These are phyloP conservation scores for Aphelocoma coerulescens DNA, from an alignment of 2,113 vertebrate species.

Conservation along the genomic window DNA sequence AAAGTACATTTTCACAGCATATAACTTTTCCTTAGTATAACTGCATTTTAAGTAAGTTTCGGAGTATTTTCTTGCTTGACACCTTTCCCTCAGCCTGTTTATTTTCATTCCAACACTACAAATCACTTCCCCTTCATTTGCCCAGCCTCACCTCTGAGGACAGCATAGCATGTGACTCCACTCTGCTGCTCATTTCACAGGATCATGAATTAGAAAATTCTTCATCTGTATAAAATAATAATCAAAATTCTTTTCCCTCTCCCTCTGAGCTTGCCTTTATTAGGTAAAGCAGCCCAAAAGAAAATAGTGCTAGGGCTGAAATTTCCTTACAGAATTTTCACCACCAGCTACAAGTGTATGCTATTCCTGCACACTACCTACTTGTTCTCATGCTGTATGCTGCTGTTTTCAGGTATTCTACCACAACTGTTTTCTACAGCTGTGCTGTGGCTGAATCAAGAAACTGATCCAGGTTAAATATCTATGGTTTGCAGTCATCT, in stretches of 20 bases:
- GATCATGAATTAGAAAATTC: neutral
- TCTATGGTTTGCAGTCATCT: neutral
- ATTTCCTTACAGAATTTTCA: neutral
- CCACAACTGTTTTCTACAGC: neutral
- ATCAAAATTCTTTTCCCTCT: neutral
- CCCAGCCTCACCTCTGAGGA: neutral
- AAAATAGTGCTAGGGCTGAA: neutral
- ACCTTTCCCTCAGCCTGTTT: neutral
- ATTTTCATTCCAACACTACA: neutral
- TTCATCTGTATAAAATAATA: neutral
- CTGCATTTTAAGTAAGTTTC: neutral
- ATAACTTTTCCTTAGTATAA: neutral
- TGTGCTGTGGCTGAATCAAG: neutral
- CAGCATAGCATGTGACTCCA: neutral
- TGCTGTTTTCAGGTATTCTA: neutral
- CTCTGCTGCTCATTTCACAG: neutral
- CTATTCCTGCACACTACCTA: neutral
- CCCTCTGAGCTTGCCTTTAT: neutral
- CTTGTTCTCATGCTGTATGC: neutral
- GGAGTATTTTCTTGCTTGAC: neutral
- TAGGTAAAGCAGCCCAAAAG: neutral
- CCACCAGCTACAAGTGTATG: neutral
- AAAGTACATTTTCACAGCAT: neutral
- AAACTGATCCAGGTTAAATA: neutral
- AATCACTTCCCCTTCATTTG: neutral